Percentiles rank a stretch among this genome's conserved stretches.
These are phyloP conservation scores for Strix uralensis DNA, from an alignment of 2,113 vertebrate species.

Conservation along the genomic window DNA sequence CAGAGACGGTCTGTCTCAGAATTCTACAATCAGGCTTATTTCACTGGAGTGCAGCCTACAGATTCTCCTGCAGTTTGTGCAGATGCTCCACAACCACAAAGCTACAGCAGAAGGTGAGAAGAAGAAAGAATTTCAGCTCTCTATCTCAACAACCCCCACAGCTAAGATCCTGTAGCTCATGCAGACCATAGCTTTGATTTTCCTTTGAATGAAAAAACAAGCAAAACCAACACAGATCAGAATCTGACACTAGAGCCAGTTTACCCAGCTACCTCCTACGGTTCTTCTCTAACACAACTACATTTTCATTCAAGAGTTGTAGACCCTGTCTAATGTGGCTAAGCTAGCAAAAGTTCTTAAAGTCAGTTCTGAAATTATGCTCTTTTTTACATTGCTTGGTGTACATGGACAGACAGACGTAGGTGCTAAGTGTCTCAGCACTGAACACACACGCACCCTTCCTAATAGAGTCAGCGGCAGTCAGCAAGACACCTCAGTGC, in stretches of 20 bases:
- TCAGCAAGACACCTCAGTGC: not conserved
- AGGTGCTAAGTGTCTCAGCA: not conserved
- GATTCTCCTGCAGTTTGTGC: not conserved
- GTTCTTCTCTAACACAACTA: rapidly evolving
- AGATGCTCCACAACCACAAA: not conserved
- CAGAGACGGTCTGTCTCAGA: not conserved
- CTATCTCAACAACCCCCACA: not conserved
- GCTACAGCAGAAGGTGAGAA: not conserved
- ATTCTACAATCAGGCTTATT: not conserved
- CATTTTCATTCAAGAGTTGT: not conserved
- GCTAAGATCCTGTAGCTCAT: not conserved
- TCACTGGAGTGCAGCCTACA: not conserved
- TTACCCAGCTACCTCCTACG: not conserved
- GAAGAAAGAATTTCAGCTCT: not conserved
- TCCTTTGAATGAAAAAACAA: not conserved
- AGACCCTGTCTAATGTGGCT: not conserved
- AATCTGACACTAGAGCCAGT: not conserved
- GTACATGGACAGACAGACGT: not conserved
- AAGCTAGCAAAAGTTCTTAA: not conserved
- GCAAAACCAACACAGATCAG: not conserved
- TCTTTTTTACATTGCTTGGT: not conserved
- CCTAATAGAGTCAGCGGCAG: too few relatives aligned
- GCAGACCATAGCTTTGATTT: not conserved
- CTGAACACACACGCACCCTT: too few relatives aligned
- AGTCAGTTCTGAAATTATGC: not conserved